Evolutionary conservation across 2,888 invertebrate genomes (phyloP), one percentile per base, ranked within the genome.

Genomic region (Platycheirus rosarum): DNA sequence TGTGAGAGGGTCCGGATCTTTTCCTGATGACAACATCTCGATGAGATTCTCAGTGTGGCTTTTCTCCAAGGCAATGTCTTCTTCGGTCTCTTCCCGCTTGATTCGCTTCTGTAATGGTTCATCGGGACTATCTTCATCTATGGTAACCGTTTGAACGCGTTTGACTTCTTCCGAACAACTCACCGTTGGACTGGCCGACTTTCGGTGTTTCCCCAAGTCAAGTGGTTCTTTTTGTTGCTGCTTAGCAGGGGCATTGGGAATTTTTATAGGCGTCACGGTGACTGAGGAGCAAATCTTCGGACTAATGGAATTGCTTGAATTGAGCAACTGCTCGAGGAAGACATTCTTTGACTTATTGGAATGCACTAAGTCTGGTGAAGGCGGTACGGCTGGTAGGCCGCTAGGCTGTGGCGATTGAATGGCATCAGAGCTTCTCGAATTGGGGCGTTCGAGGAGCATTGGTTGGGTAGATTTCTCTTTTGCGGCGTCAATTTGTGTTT

Each of bases 351-450:
- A 55, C 88, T 88, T 57, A 57, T 57, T 86, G 80, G 92, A 91
- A 46, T 92, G 92, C 74, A 93, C 92, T 86, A 93, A 92, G 89
- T 94, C 94, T 13, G 95, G 94, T 7, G 94, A 94, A 18, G 93
- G 93, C 40, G 94, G 93, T 46, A 95, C 92, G 37, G 94, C 93
- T 23, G 94, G 94, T 69, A 94, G 93, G 16, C 94, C 94, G 85
- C 94, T 94, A 2, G 94, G 94, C 86, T 94, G 94, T 2, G 95
- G 94, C 5, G 95, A 95, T 88, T 94, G 94, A 87, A 94, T 93
- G 35, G 94, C 93, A 88, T 94, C 94, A 0, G 94, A 94, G 86
- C 93, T 94, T 79, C 94, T 92, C 1, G 94, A 94, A 5, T 93
- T 93, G 6, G 94, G 94, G 74, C 94, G 88, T 68, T 90, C 89